These are phyloP conservation scores for Chloropsis hardwickii DNA, from an alignment of 2,113 vertebrate genomes.

Conservation along the genomic window DNA sequence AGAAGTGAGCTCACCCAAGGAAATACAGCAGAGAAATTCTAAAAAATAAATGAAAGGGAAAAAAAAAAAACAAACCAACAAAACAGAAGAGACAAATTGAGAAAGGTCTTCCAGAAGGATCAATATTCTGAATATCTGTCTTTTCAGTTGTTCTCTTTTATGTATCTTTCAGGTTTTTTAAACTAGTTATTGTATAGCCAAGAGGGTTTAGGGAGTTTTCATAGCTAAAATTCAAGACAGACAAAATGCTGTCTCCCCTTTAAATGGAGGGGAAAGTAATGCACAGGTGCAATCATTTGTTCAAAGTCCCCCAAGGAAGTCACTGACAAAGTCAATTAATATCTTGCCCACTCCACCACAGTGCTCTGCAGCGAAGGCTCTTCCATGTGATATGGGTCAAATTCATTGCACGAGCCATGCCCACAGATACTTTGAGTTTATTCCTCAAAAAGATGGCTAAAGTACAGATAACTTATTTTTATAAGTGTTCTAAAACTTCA, in stretches of 20 bases:
- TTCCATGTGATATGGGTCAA: neutral
- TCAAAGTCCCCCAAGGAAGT: slow-evolving; percentile 16
- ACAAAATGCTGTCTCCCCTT: neutral
- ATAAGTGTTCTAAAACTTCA: neutral
- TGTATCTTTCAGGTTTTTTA: neutral
- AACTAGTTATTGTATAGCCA: neutral
- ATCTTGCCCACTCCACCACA: neutral
- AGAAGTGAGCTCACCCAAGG: neutral
- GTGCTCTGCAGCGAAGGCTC: neutral
- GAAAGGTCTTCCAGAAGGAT: neutral
- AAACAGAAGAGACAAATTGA: fast-evolving
- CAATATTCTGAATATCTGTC: neutral
- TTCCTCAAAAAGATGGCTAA: neutral
- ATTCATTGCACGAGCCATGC: neutral
- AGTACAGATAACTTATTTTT: neutral
- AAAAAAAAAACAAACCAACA: neutral
- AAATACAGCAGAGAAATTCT: neutral
- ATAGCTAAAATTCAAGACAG: neutral
- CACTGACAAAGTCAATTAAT: slow-evolving; percentile 51
- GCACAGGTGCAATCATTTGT: slow-evolving; percentile 58
- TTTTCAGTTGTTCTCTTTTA: neutral
- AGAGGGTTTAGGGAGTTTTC: neutral
- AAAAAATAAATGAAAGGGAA: neutral
- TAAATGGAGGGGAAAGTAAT: neutral
- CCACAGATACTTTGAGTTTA: neutral